phyloP scores from a whole-genome alignment of 2,888 invertebrate genomes.

The Mayetiola destructor region DNA sequence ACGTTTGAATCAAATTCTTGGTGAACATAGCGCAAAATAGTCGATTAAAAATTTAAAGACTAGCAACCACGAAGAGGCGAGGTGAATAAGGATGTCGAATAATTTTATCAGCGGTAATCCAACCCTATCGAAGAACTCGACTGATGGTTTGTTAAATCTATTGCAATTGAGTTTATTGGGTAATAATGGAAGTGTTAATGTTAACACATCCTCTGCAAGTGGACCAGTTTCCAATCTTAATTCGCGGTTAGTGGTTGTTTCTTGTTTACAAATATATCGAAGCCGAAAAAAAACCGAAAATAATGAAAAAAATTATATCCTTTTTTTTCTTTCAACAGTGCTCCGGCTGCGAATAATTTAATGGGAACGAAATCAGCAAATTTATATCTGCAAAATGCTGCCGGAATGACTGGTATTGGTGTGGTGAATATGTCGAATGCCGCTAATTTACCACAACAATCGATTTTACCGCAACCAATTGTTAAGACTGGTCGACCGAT shows the following conservation, averaged over 20 bases:
- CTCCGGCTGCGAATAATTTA: neutral
- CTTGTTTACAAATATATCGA: too few relatives aligned
- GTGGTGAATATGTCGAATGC: neutral
- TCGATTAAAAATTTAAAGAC: neutral
- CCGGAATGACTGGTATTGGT: neutral
- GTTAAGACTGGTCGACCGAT: slow-evolving; percentile 14
- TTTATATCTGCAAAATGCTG: neutral
- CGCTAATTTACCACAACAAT: neutral
- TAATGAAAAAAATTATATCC: too few relatives aligned
- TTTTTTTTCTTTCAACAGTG: too few relatives aligned
- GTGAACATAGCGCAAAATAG: neutral
- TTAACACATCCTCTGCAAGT: neutral
- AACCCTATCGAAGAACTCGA: slow-evolving; percentile 13
- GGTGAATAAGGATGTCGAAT: slow-evolving; percentile 13
- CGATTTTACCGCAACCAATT: neutral
- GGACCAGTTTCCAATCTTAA: neutral
- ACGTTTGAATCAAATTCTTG: neutral
- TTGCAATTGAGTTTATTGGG: slow-evolving; percentile 14
- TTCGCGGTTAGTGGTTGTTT: too few relatives aligned
- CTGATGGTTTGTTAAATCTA: slow-evolving; percentile 14
- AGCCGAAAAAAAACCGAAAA: too few relatives aligned
- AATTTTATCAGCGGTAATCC: slow-evolving; percentile 14
- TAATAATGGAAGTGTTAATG: neutral
- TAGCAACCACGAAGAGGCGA: neutral
- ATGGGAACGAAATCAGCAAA: neutral